Conservation (phyloP, 2,888 invertebrate genomes). For the Eilema sororculum region DNA sequence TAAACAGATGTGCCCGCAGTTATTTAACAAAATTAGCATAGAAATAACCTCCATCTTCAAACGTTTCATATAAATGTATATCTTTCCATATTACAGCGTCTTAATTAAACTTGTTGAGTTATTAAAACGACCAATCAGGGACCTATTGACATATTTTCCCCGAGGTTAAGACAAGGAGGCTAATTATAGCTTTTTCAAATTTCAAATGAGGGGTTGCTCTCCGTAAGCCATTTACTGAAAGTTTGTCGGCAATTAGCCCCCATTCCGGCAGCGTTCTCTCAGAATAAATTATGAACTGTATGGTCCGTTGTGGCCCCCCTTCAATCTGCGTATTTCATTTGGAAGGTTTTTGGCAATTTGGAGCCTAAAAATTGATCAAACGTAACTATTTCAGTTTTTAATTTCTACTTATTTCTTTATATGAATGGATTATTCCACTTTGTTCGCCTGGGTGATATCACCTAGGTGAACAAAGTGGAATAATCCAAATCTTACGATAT, state of each 20-base stretch:
- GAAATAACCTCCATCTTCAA: background rate
- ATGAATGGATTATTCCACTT: too few species aligned
- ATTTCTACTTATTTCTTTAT: background rate
- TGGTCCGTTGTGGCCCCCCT: conserved; percentile 25
- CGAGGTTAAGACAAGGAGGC: conserved; percentile 17
- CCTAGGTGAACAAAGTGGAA: too few species aligned
- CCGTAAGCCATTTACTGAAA: conserved; percentile 69
- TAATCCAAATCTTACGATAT: too few species aligned
- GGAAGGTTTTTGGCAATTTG: conserved; percentile 24
- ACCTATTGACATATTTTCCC: conserved; percentile 19
- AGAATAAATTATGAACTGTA: conserved; percentile 67
- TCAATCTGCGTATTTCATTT: conserved; percentile 32
- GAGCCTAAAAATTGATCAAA: background rate
- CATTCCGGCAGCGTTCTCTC: conserved; percentile 57
- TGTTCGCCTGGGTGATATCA: too few species aligned
- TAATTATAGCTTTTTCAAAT: conserved; percentile 36
- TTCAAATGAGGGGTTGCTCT: conserved; percentile 60
- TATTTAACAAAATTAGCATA: conserved; percentile 4
- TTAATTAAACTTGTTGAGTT: background rate
- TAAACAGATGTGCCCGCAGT: background rate
- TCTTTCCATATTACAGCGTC: background rate
- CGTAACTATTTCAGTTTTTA: background rate
- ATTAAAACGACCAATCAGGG: conserved; percentile 21
- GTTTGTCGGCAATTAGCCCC: conserved; percentile 71
- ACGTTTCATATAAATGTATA: background rate